Base-by-base conservation (phyloP, 2,888 invertebrate genomes). In the Amiota mariae region DNA sequence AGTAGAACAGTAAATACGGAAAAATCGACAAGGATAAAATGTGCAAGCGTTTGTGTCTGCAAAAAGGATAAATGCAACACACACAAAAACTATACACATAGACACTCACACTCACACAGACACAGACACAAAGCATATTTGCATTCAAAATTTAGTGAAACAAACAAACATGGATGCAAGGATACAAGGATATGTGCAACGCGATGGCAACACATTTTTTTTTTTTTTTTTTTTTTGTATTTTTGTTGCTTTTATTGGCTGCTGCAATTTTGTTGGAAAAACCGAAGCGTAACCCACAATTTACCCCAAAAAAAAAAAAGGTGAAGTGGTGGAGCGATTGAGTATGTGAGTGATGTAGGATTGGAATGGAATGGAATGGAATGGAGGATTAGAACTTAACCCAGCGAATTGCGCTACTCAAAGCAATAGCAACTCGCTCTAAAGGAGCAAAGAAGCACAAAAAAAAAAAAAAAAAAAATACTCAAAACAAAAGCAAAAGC, bases 281-380 rank as follows among this genome's bases (percentile, higher is more conserved):
- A 54, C 67, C 83, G 80, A 78, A 80, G 81, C 82, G 81, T 81
- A 81, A 81, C 83, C 81, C 83, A 78, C 80, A 81, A 81, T 68
- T 68, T 68, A 82, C 78, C 78, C 73, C 79, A 74, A 63, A 77
- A 77, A 78, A 76, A 75, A 63, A 56, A 63, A 75, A 20, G 15
- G 57, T 2, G 15, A 36, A 6, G 36, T 36, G 36, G 2, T 6
- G 36, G 36, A 36, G 36, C 2, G 6, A 36, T 36, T 36, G 36
- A 36, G 36, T 36, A 36, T 6, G 12, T 54, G n/a, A 66, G 46
- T 36, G 12, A 66, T 2, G 24, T 2, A 2, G 24, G 24, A 24
- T 24, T 24, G 24, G 24, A 24, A 24, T 66, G 46, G 46, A 66
- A n/a, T n/a, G 24, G 24, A 24, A 2, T 24, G 24, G 24, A 24